Percentiles rank a stretch among this genome's conserved stretches.
phyloP scores from a whole-genome alignment of 2,797 vertebrate species.

The Sorex maritimensis region DNA sequence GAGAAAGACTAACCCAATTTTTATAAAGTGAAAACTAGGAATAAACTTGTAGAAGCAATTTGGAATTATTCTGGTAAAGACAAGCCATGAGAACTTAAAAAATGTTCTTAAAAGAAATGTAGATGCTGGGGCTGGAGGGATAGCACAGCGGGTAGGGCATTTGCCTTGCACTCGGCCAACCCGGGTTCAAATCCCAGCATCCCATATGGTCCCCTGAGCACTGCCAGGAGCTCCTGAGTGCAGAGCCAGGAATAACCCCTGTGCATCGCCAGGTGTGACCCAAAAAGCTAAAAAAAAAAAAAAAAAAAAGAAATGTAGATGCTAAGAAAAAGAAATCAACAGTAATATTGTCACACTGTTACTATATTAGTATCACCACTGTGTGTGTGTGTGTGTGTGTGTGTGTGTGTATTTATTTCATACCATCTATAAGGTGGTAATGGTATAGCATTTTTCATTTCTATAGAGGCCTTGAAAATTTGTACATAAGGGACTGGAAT shows the following conservation, averaged over 20 bases:
- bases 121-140: too few relatives aligned
- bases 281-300: too few relatives aligned
- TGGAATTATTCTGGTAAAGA: slow-evolving; percentile 38
- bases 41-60: slow-evolving; percentile 43
- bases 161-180: too few relatives aligned
- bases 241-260: too few relatives aligned
- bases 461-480: background rate
- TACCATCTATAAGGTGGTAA: slow-evolving; percentile 44
- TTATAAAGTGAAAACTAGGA: background rate
- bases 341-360: slow-evolving; percentile 4
- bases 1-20: background rate
- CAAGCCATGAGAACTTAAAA: slow-evolving; percentile 18
- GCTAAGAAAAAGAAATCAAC: slow-evolving; percentile 30
- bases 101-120: slow-evolving; percentile 34
- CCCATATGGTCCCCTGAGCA: too few relatives aligned
- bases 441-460: slow-evolving; percentile 37
- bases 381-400: background rate
- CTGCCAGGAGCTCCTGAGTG: too few relatives aligned
- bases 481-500: too few relatives aligned
- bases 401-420: background rate
- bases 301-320: too few relatives aligned
- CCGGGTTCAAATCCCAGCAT: too few relatives aligned
- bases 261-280: too few relatives aligned
- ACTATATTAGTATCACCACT: background rate
- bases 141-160: too few relatives aligned